Conservation (phyloP, 64 coral and sea anemone genomes). For the Pocillopora verrucosa region DNA sequence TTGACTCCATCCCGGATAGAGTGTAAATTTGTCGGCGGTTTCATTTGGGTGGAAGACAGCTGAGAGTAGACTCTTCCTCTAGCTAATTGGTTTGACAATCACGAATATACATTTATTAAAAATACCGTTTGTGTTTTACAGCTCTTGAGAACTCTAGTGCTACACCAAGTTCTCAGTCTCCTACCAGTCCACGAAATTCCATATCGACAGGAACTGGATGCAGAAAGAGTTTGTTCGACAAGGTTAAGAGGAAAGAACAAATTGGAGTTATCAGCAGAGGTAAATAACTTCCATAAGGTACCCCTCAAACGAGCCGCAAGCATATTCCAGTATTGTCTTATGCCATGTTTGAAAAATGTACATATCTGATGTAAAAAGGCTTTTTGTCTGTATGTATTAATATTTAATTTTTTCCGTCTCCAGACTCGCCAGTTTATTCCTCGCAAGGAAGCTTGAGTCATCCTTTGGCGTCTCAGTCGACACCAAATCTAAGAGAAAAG, state of each 20-base stretch:
- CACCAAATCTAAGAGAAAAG: slow-evolving; percentile 14
- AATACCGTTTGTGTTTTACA: slow-evolving; percentile 29
- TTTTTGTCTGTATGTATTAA: slow-evolving; percentile 5
- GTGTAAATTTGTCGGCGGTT: neutral
- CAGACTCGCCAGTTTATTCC: slow-evolving; percentile 54
- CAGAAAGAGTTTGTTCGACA: slow-evolving; percentile 15
- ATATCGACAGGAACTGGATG: slow-evolving; percentile 11
- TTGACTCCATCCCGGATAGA: neutral
- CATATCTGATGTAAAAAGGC: neutral
- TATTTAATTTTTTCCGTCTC: slow-evolving; percentile 33
- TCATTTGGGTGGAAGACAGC: neutral
- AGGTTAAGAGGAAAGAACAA: slow-evolving; percentile 30
- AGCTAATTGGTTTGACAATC: neutral
- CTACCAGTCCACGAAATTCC: slow-evolving; percentile 26
- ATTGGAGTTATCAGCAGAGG: slow-evolving; percentile 28
- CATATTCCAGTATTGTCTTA: neutral
- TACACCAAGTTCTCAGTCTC: slow-evolving; percentile 8
- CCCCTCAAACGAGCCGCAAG: neutral
- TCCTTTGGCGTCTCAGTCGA: slow-evolving; percentile 17
- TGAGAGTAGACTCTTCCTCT: neutral
- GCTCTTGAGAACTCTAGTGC: slow-evolving; percentile 18
- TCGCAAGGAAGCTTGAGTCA: slow-evolving; percentile 45
- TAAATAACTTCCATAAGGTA: slow-evolving; percentile 1
- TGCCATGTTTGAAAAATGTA: slow-evolving; percentile 7
- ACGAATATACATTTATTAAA: neutral